phyloP scores from a whole-genome alignment of 2,113 vertebrate genomes.

The human (Homo sapiens) region DNA sequence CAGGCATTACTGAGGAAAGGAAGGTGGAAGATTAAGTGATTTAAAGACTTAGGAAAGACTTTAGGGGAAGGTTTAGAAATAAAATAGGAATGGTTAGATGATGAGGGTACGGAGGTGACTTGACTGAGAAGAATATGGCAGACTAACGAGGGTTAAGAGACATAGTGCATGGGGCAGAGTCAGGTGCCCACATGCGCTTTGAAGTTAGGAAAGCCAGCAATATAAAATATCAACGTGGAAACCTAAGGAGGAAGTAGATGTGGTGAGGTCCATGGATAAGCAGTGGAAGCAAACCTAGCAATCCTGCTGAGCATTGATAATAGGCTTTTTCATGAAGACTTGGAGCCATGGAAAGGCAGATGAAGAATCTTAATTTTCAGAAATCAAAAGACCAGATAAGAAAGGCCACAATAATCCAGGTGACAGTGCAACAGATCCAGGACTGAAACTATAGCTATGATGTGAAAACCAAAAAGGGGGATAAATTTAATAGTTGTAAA shows the following conservation, averaged over 20 bases:
- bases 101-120: background rate
- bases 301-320: background rate
- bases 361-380: background rate
- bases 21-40: background rate
- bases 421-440: background rate
- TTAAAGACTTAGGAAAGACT: background rate
- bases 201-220: background rate
- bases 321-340: background rate
- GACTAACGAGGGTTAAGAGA: background rate
- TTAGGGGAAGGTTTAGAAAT: background rate
- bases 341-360: background rate
- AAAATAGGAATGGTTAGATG: background rate
- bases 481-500: background rate
- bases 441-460: background rate
- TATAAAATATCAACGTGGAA: background rate
- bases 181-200: background rate
- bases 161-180: background rate
- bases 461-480: background rate
- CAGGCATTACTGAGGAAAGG: background rate
- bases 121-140: background rate
- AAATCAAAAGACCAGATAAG: background rate
- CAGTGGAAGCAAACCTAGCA: background rate
- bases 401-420: background rate
- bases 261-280: background rate
- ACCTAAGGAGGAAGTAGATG: background rate